These are phyloP conservation scores for Passerina amoena DNA, from an alignment of 2,113 vertebrate genomes.

Conservation along the genomic window DNA sequence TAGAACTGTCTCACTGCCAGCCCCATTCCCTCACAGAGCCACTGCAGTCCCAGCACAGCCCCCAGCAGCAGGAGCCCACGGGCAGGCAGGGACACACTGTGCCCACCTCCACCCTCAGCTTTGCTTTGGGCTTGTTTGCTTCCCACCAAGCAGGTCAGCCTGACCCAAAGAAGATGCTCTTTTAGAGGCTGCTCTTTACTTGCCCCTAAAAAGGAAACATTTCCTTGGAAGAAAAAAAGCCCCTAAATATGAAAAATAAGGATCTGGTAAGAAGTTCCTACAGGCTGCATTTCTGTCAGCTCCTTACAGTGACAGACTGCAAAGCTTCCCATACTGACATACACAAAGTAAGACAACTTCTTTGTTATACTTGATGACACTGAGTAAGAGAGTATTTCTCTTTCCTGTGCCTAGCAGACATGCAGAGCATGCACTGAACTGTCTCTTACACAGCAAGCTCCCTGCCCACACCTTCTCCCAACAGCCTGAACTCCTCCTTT, in stretches of 20 bases:
- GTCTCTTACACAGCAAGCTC: accelerated
- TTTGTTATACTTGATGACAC: not conserved
- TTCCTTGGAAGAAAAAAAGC: not conserved
- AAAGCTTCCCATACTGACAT: not conserved
- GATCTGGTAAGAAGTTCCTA: not conserved
- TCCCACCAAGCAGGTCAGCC: not conserved
- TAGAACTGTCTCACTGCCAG: accelerated
- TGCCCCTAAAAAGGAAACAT: not conserved
- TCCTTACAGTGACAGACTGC: not conserved
- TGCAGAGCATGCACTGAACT: not conserved
- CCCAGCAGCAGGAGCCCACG: accelerated
- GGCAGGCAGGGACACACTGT: not conserved
- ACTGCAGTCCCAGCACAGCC: not conserved
- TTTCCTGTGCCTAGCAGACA: not conserved
- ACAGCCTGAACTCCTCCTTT: not conserved
- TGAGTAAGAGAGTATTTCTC: not conserved
- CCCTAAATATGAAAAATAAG: not conserved
- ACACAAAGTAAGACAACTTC: not conserved
- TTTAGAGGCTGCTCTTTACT: not conserved
- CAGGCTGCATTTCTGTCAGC: not conserved
- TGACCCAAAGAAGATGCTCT: not conserved
- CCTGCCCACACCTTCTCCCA: not conserved
- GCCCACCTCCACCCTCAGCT: not conserved
- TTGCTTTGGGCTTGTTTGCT: not conserved
- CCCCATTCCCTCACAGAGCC: not conserved